A percentile compares a stretch with the other conserved stretches of the same genome.
Evolutionary conservation across 2,113 vertebrate species (phyloP).

Genomic region (Narcine bancroftii): DNA sequence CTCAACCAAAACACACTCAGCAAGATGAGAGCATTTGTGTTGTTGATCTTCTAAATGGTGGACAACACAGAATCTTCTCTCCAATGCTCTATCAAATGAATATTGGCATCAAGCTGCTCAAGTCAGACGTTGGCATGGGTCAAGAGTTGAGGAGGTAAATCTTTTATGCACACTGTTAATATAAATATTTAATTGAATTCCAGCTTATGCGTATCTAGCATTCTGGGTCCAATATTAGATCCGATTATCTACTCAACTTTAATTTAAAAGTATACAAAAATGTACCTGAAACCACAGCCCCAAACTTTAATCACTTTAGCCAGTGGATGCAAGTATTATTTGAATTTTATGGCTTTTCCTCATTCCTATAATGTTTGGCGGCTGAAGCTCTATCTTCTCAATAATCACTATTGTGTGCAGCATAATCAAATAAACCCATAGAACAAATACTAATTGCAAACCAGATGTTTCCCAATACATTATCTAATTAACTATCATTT

Average conservation of each 20-base stretch:
- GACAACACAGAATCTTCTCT: neutral
- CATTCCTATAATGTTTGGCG: neutral
- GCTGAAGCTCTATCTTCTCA: neutral
- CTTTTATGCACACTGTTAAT: neutral
- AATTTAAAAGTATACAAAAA: neutral
- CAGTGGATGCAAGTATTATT: neutral
- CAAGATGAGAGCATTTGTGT: neutral
- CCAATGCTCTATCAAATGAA: neutral
- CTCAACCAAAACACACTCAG: conserved; percentile 6
- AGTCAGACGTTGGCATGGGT: neutral
- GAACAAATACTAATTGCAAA: neutral
- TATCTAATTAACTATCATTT: neutral
- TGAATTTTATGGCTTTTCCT: neutral
- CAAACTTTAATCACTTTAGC: neutral
- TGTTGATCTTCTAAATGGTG: neutral
- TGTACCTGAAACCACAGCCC: neutral
- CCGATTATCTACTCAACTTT: neutral
- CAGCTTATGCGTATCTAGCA: neutral
- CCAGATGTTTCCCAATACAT: neutral
- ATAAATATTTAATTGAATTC: conserved; percentile 1
- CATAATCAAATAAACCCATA: neutral
- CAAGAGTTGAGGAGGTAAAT: neutral
- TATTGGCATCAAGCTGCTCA: neutral
- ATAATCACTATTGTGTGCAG: neutral
- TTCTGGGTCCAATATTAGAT: neutral